Conservation (phyloP, 2,113 vertebrate species). For the Gallinago undulata region DNA sequence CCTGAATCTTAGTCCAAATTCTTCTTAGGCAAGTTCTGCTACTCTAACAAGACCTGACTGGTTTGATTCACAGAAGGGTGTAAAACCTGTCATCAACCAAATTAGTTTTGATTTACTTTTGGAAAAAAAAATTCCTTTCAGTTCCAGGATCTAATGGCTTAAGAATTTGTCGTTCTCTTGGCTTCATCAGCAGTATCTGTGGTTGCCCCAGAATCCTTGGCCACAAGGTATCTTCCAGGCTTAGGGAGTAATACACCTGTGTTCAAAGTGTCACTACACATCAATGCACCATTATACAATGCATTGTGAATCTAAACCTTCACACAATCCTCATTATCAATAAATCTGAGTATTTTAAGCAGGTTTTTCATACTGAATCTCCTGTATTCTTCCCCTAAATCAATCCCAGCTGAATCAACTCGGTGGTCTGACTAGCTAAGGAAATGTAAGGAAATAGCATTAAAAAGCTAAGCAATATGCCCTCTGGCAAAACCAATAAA, state of each 20-base stretch:
- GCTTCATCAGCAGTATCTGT: background rate
- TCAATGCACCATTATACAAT: background rate
- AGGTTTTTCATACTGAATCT: background rate
- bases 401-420: background rate
- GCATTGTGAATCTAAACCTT: background rate
- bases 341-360: background rate
- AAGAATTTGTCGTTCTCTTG: background rate
- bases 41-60: constrained; percentile 11
- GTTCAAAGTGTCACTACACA: background rate
- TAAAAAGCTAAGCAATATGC: background rate
- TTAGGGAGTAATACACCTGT: background rate
- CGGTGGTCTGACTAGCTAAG: background rate
- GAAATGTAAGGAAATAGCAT: background rate
- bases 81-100: background rate
- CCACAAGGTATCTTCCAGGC: background rate
- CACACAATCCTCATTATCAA: background rate
- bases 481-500: background rate
- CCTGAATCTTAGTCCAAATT: background rate
- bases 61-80: background rate
- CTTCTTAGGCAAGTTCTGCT: background rate
- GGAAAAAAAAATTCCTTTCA: background rate
- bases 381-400: background rate
- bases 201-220: background rate
- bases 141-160: background rate
- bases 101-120: background rate